Evolutionary conservation across 2,113 vertebrate genomes (phyloP).

Genomic region (Centropus unirufus): DNA sequence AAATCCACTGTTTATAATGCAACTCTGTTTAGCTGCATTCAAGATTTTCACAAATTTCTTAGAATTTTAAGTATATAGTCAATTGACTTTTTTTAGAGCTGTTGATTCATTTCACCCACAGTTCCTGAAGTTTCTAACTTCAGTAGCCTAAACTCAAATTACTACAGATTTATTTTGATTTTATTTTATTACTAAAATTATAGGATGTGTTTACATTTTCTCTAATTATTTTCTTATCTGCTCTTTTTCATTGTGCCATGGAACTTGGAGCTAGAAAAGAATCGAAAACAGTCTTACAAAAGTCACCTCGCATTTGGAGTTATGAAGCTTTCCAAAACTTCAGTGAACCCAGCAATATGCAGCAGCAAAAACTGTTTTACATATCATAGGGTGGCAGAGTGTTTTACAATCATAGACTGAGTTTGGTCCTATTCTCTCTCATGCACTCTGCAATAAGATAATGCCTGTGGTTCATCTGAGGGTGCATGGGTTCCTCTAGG

Average conservation of each 20-base stretch:
- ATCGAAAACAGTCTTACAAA: background rate
- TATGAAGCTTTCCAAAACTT: background rate
- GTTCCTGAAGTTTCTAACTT: background rate
- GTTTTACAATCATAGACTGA: too few species aligned
- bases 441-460: background rate
- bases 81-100: background rate
- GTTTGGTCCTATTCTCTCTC: background rate
- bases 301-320: background rate
- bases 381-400: too few species aligned
- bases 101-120: background rate
- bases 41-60: background rate
- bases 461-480: background rate
- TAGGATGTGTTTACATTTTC: background rate
- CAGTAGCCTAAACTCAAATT: background rate
- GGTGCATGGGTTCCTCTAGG: background rate
- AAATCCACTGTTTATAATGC: background rate
- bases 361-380: background rate
- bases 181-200: background rate
- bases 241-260: background rate
- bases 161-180: background rate
- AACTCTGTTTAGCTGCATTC: background rate
- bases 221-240: background rate
- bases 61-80: background rate
- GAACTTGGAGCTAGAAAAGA: background rate
- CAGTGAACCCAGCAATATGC: background rate